A percentile compares a stretch with the other conserved stretches of the same genome.
phyloP scores from a whole-genome alignment of 2,797 vertebrate species.

The Limnodromus scolopaceus region DNA sequence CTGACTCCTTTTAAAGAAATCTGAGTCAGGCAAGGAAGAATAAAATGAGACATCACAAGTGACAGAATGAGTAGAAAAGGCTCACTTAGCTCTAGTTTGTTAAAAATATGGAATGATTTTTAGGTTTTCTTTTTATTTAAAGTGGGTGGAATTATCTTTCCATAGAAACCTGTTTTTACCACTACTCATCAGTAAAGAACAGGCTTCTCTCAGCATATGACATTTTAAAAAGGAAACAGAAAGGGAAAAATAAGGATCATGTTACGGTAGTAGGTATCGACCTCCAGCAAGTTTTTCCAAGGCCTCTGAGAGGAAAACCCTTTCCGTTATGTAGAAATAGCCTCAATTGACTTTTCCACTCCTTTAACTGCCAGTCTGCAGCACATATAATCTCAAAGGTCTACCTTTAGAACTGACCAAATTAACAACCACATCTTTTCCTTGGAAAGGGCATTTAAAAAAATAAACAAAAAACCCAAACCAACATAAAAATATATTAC shows the following conservation, averaged over 20 bases:
- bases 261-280: constrained; percentile 21
- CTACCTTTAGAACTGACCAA: constrained; percentile 21
- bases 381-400: not conserved
- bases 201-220: not conserved
- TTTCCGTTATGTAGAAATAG: constrained; percentile 51
- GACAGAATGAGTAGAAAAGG: not conserved
- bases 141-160: constrained; percentile 39
- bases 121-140: constrained; percentile 8
- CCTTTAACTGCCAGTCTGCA: not conserved
- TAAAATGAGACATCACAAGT: not conserved
- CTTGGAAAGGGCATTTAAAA: not conserved
- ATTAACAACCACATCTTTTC: not conserved
- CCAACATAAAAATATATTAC: not conserved
- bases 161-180: constrained; percentile 19
- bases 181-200: not conserved
- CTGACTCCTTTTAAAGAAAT: not conserved
- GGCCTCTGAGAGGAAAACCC: constrained; percentile 43
- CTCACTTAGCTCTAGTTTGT: not conserved
- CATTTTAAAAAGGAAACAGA: constrained; percentile 59
- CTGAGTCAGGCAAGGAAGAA: not conserved
- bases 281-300: constrained; percentile 55
- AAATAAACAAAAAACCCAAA: not conserved
- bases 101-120: not conserved
- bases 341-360: constrained; percentile 53
- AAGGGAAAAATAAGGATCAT: constrained; percentile 34